Evolutionary conservation across 1,140 invertebrate genomes (phyloP), one percentile per base, ranked within the genome.

Genomic region (Dendrolimus punctatus): DNA sequence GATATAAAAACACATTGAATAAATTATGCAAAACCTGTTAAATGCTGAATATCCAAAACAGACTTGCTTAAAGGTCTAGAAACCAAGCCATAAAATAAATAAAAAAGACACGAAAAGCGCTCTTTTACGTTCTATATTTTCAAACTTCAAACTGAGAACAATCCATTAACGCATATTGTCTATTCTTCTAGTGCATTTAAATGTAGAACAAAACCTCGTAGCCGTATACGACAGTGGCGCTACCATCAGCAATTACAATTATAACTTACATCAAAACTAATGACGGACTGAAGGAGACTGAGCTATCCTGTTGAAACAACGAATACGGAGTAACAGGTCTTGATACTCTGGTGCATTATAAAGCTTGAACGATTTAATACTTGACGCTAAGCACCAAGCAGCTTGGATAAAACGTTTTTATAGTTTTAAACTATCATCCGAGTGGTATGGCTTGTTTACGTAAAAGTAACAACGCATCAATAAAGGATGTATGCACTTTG

Each of bases 381-480:
- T 67, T 59, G 49, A 58, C 23, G 51, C 47, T 55, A 56, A 41
- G 51, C 47, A 36, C 40, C 43, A 51, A 44, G 51, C 59, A 56
- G 55, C 47, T 49, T 8, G 51, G 49, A 52, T 64, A 58, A 67
- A 67, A 61, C 61, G 61, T 59, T 67, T 62, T 67, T 63, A 67
- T 67, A 67, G 61, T 63, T 67, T 58, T 58, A 62, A 60, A 54
- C 55, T 50, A 58, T 58, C 54, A 59, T 60, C 50, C 37, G 10
- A 58, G 41, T 7, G 41, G 41, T 55, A 55, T 49, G 23, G 55
- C 43, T 51, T 58, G 57, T 58, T 58, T 58, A 50, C 45, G 57
- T 56, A 46, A 40, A 47, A 51, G 47, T 55, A 52, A 46, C 39
- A 7, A 40, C 46, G 46, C 42, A 43, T 39, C 10, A 46, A 53